Base-by-base conservation (phyloP, 2,113 vertebrate genomes). In the Suricata suricatta region DNA sequence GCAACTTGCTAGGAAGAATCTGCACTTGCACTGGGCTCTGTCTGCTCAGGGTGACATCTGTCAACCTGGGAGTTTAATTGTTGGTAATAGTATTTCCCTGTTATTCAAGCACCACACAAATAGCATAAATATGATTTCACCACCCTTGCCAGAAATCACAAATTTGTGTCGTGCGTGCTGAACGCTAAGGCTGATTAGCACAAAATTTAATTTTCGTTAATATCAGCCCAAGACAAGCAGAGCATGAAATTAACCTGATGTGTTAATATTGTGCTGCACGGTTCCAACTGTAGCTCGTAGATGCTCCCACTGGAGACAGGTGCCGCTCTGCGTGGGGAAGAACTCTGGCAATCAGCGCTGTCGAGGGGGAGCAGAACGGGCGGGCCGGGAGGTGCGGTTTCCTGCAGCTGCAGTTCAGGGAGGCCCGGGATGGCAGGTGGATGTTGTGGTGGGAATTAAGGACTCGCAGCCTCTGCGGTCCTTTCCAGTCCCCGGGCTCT, bases 191-290 rank as follows among this genome's bases (percentile, higher is more conserved):
- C 96, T 97, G 94, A 90, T 96, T 92, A 97, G 60, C 87, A 82
- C 96, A 98, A 97, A 98, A 95, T 97, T 95, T 98, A 98, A 97
- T 96, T 96, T 97, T 85, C 77, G 19, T 15, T 47, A 97, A 97
- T 64, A 91, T 94, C 77, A 98, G 90, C 81, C 93, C 90, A 96
- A 96, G 98, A 95, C 95, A 86, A 95, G 95, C 71, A 90, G 96
- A 94, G 92, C 82, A 76, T 94, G 93, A 98, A 98, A 94, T 92
- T 98, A 98, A 96, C 81, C 84, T 57, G 79, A 96, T 84, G 41
- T 35, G 83, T 93, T 97, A 94, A 94, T 97, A 96, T 76, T 81
- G 82, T 94, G 96, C 74, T 97, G 87, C 97, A 74, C 68, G 63
- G 94, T 96, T 94, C 90, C 76, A n/a, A 82, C 38, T 63, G 72